Percentiles rank a stretch among this genome's conserved stretches.
Evolutionary conservation across 2,113 vertebrate species (phyloP).

Genomic region (Pluvialis apricaria): DNA sequence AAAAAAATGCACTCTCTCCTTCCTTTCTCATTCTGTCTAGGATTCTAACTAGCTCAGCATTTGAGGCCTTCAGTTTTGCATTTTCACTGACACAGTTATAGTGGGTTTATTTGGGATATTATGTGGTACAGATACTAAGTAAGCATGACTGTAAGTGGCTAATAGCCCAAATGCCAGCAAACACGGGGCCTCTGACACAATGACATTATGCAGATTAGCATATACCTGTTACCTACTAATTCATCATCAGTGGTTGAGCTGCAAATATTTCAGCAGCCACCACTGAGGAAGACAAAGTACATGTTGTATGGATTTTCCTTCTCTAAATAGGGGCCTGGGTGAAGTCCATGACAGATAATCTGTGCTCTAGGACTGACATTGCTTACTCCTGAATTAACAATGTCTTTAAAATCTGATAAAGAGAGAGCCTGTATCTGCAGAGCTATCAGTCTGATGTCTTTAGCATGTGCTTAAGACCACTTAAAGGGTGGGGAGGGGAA

Average conservation of each 20-base stretch:
- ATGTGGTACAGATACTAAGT: background rate
- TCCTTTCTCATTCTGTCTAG: background rate
- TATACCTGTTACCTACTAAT: background rate
- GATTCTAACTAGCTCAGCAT: background rate
- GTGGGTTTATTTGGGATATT: background rate
- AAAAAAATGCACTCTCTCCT: background rate
- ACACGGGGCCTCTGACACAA: background rate
- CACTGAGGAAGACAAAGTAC: conserved; percentile 18
- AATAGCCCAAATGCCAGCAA: background rate
- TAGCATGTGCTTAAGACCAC: background rate
- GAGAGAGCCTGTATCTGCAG: background rate
- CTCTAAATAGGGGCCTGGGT: background rate
- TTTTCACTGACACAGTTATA: background rate
- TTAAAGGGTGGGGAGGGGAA: background rate
- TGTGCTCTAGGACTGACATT: background rate
- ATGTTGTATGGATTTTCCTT: conserved; percentile 41
- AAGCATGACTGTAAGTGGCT: background rate
- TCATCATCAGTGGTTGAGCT: background rate
- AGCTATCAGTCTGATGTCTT: background rate
- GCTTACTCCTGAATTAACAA: conserved; percentile 27
- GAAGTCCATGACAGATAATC: conserved; percentile 24
- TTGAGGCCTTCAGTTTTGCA: background rate
- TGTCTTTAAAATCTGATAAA: background rate
- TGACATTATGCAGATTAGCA: background rate
- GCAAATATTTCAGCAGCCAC: conserved; percentile 34